phyloP scores from a whole-genome alignment of 2,888 invertebrate genomes.

The Protonemura montana region DNA sequence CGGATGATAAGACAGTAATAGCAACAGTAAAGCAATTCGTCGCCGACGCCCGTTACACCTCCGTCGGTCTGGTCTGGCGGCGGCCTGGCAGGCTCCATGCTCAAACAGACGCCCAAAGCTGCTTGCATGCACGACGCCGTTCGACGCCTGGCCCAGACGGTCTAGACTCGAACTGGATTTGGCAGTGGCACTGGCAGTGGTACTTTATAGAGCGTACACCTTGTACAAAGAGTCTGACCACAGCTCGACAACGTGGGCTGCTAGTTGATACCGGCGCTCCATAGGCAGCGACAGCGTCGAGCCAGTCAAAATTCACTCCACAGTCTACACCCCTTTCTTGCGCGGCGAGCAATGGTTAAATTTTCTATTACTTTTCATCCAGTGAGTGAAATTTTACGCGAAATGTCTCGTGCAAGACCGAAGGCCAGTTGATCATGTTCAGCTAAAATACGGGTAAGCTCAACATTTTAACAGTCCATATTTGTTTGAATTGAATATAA shows the following conservation, averaged over 20 bases:
- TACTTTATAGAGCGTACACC: too few relatives aligned
- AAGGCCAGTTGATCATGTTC: constrained; percentile 7
- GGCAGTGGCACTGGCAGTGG: too few relatives aligned
- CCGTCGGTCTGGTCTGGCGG: too few relatives aligned
- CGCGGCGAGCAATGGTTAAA: constrained; percentile 3
- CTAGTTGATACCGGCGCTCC: not conserved
- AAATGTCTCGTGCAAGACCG: not conserved
- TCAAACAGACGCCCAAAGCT: too few relatives aligned
- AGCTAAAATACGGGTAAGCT: not conserved
- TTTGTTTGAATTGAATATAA: not conserved
- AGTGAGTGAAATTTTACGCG: constrained; percentile 7
- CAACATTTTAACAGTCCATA: not conserved
- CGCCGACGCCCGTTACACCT: not conserved
- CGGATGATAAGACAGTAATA: too few relatives aligned
- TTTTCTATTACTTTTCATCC: not conserved
- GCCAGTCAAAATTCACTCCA: not conserved
- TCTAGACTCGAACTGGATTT: not conserved
- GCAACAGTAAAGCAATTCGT: not conserved
- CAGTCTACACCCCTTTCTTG: not conserved
- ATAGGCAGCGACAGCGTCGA: not conserved
- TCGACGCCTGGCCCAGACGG: not conserved
- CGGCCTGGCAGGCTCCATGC: too few relatives aligned
- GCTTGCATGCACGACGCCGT: not conserved
- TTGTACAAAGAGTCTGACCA: not conserved
- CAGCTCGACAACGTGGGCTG: not conserved